Base-by-base conservation (phyloP, 2,888 invertebrate species). In the Disparrhopalites patrizii region DNA sequence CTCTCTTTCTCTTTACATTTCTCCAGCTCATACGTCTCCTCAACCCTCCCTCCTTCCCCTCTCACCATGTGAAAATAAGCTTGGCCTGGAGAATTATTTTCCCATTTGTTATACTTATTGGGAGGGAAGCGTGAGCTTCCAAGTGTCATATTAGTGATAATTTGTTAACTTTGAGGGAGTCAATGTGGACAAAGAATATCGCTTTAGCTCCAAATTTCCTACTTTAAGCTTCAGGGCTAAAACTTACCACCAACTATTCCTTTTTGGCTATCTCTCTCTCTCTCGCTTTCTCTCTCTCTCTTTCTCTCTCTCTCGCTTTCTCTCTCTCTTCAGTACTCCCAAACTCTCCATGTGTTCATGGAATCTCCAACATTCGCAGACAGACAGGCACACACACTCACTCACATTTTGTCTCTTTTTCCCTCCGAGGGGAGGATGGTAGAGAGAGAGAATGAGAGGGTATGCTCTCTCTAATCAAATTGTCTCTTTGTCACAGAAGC, bases 91-190 rank as follows among this genome's bases (percentile, higher is more conserved):
- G 47, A 20, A 20, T 47, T 18, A 47, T 47, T 20, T 47, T 47
- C 47, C 8, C 47, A 47, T 47, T 47, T 47, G 47, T 47, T 47
- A 47, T 47, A 47, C 47, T 47, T 47, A 23, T 47, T 47, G 23
- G n/a, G 15, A 47, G 47, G 10, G 8, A 25, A 23, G 47, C 47
- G n/a, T 47, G 25, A 47, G 47, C 47, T 47, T 47, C 47, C 47
- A 47, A 47, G 47, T 47, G 47, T 47, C 47, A 47, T 47, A 47
- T 47, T 47, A 47, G 47, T 47, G 47, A 47, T 47, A 47, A 47
- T 47, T 47, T 47, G 47, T 47, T 47, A 47, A 47, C 47, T 47
- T 47, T 47, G 23, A 47, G 20, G 25, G 47, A 47, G 47, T 47
- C 47, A 47, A 47, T 47, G 47, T 47, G 47, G 47, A 47, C 47